Conservation (phyloP, 2,113 vertebrate species). For the Isichthys henryi region DNA sequence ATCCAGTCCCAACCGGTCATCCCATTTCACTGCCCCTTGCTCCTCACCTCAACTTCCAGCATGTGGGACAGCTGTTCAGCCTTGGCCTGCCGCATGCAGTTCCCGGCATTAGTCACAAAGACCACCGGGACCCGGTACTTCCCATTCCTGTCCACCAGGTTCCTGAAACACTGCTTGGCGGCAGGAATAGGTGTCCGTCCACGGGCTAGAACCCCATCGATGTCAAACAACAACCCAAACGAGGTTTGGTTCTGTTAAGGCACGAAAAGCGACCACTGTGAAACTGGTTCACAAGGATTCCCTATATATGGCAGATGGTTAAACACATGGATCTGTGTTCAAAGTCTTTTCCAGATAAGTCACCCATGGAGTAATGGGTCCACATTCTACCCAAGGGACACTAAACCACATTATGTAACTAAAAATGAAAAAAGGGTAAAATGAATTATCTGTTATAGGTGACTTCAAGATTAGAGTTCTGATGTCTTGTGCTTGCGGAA, state of each 20-base stretch:
- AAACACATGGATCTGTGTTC: background rate
- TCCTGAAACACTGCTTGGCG: slow-evolving; percentile 74
- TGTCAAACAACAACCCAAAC: slow-evolving; percentile 88
- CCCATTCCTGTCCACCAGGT: slow-evolving; percentile 64
- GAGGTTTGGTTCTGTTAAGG: slow-evolving; percentile 53
- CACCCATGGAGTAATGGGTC: background rate
- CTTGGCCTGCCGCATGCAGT: slow-evolving; percentile 71
- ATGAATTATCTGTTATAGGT: background rate
- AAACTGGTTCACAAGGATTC: background rate
- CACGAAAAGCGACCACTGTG: background rate
- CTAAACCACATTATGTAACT: background rate
- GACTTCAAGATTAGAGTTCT: background rate
- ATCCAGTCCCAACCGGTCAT: background rate
- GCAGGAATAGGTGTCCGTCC: slow-evolving; percentile 76
- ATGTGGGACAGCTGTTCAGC: slow-evolving; percentile 74
- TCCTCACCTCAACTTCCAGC: slow-evolving; percentile 75
- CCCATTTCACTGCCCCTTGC: background rate
- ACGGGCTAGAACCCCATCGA: slow-evolving; percentile 86
- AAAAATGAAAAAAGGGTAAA: background rate
- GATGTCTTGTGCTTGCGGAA: background rate
- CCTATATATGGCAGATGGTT: background rate
- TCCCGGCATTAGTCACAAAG: slow-evolving; percentile 92
- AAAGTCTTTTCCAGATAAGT: background rate
- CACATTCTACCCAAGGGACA: background rate
- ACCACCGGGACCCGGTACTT: slow-evolving; percentile 81